Conservation (phyloP, 2,797 vertebrate genomes). For the Odontamblyopus lacepedii region DNA sequence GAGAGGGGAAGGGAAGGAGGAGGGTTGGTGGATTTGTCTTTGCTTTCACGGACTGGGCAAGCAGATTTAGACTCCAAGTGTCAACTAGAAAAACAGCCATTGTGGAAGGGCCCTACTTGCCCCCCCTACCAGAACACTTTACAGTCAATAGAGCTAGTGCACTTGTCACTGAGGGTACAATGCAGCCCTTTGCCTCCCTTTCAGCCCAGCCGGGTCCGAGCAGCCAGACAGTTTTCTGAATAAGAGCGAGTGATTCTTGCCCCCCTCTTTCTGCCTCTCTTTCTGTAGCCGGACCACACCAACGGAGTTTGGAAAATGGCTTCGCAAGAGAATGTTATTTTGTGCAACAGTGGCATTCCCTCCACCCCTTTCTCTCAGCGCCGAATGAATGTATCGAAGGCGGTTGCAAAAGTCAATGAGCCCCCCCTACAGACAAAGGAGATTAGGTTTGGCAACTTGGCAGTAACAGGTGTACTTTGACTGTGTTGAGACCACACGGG, state of each 20-base stretch:
- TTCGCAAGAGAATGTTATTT: slow-evolving; percentile 71
- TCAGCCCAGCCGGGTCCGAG: slow-evolving; percentile 73
- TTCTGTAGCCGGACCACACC: slow-evolving; percentile 73
- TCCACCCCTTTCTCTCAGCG: slow-evolving; percentile 37
- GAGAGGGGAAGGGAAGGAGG: slow-evolving; percentile 17
- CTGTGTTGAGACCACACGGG: slow-evolving; percentile 63
- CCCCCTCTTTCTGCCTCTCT: slow-evolving; percentile 69
- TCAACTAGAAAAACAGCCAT: slow-evolving; percentile 80
- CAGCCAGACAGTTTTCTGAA: slow-evolving; percentile 77
- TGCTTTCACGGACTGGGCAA: slow-evolving; percentile 71
- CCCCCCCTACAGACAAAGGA: slow-evolving; percentile 70
- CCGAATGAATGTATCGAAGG: slow-evolving; percentile 70
- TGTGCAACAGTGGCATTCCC: slow-evolving; percentile 50
- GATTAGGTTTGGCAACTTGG: slow-evolving; percentile 75
- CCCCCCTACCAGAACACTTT: slow-evolving; percentile 77
- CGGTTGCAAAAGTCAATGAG: slow-evolving; percentile 73
- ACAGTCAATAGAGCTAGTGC: slow-evolving; percentile 85
- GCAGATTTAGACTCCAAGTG: slow-evolving; percentile 78
- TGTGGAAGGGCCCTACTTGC: slow-evolving; percentile 60
- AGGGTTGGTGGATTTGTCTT: slow-evolving; percentile 65
- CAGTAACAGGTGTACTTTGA: slow-evolving; percentile 77
- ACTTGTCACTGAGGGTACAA: slow-evolving; percentile 82
- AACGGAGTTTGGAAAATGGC: slow-evolving; percentile 77
- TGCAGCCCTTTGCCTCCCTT: slow-evolving; percentile 74
- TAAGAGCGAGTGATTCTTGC: slow-evolving; percentile 77